phyloP scores from a whole-genome alignment of 1,140 invertebrate genomes.

The Gyrodactylus salaris region DNA sequence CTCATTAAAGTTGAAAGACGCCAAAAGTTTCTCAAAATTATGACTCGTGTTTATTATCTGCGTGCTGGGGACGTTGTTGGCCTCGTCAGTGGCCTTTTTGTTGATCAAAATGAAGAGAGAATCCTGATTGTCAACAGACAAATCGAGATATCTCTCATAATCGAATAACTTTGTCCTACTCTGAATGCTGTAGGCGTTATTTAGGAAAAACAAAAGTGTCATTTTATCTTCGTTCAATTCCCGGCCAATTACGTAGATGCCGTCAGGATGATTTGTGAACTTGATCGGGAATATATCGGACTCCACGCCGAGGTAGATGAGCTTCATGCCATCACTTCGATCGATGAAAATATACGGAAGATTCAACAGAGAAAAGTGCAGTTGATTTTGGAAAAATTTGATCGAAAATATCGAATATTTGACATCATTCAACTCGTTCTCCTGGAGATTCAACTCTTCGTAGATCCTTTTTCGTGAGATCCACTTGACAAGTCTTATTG shows the following conservation, averaged over 20 bases:
- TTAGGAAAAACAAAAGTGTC: neutral
- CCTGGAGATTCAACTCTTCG: neutral
- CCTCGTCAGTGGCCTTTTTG: neutral
- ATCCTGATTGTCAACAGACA: neutral
- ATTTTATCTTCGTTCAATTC: neutral
- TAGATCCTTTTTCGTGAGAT: neutral
- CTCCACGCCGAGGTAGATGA: neutral
- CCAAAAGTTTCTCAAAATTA: neutral
- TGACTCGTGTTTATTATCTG: neutral
- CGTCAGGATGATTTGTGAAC: neutral
- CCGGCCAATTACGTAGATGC: neutral
- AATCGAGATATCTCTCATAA: neutral
- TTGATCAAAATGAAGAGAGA: neutral
- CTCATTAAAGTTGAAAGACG: neutral
- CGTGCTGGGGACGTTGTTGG: neutral
- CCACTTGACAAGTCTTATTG: neutral
- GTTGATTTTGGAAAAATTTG: neutral
- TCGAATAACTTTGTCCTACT: neutral
- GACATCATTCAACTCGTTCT: neutral
- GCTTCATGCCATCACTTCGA: neutral
- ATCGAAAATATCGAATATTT: neutral
- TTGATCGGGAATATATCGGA: neutral
- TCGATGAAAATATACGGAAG: neutral
- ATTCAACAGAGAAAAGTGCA: neutral
- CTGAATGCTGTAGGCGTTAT: neutral